Base-by-base conservation (phyloP, 2,888 invertebrate species). In the Vanessa cardui region DNA sequence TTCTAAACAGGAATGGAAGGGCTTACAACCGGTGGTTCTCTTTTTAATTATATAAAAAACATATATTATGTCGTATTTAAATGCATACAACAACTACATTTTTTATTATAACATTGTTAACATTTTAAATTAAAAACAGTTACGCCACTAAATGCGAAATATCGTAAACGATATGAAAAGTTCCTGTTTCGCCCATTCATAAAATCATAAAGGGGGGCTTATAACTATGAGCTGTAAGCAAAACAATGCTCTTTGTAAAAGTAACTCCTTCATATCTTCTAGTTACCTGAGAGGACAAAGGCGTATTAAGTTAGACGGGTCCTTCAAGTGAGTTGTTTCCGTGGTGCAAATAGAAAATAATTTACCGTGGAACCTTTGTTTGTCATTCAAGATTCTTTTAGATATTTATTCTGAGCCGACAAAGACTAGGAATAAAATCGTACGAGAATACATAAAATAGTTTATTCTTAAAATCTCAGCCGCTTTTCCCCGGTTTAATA, bases 331-430 rank as follows among this genome's bases (percentile, higher is more conserved):
- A 79, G 82, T 82, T 87, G 85, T 88, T 87, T 84, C 80, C 80
- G 80, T 74, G 78, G 76, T 65, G 81, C 84, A 89, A 88, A 88
- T 85, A 88, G 82, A 80, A 78, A 81, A 84, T 86, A 86, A 88
- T 87, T 86, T 88, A 84, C 81, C 77, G 84, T 85, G 85, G 84
- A 83, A 78, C 82, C 83, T 88, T 88, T 89, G 85, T 86, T 84
- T 80, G 81, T 77, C 82, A 83, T 87, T 85, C 84, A 85, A 84
- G 86, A 87, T 82, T 80, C 80, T 80, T 83, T 80, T 79, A 79
- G 46, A 59, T 47, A 59, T 67, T 69, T 71, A 68, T 54, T 61
- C 20, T 50, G 47, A 58, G 63, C 72, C 72, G 71, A 72, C 69
- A 68, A 71, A 62, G 61, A 63, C 52, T 64, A 31, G 33, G 44